Evolutionary conservation across 1,140 invertebrate species (phyloP).

Genomic region (Neodiprion virginianus): DNA sequence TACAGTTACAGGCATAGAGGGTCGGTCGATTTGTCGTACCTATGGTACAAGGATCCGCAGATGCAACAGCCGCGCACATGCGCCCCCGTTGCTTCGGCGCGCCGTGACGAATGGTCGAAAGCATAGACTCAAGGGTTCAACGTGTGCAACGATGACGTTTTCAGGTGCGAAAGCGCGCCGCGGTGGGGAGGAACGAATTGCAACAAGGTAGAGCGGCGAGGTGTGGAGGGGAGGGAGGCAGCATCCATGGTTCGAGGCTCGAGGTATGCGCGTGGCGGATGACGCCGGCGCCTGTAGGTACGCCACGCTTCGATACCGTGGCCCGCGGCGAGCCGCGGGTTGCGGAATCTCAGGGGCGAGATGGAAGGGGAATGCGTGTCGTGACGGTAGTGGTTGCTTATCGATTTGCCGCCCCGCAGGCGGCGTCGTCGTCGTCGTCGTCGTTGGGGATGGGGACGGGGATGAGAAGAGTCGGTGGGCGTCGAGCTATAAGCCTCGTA

Average conservation of each 20-base stretch:
- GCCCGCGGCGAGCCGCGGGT: neutral
- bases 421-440: neutral
- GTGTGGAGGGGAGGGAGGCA: too few species aligned
- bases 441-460: neutral
- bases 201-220: too few species aligned
- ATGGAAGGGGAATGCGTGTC: constrained; percentile 26
- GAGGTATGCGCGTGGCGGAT: neutral
- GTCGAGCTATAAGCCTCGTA: neutral
- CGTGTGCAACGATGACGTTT: neutral
- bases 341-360: constrained; percentile 19
- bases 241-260: too few species aligned
- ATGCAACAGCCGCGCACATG: neutral
- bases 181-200: neutral
- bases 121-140: neutral
- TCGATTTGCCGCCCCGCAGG: constrained; percentile 32
- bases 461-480: neutral
- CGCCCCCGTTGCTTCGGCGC: too few species aligned
- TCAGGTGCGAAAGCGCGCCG: neutral
- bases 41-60: too few species aligned
- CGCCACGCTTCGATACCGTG: too few species aligned
- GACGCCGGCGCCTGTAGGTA: neutral
- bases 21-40: too few species aligned
- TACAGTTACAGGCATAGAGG: too few species aligned
- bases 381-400: constrained; percentile 35
- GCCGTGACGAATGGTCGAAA: neutral